Conservation (phyloP, 2,888 invertebrate genomes). For the Scelioninae gen. 2 region DNA sequence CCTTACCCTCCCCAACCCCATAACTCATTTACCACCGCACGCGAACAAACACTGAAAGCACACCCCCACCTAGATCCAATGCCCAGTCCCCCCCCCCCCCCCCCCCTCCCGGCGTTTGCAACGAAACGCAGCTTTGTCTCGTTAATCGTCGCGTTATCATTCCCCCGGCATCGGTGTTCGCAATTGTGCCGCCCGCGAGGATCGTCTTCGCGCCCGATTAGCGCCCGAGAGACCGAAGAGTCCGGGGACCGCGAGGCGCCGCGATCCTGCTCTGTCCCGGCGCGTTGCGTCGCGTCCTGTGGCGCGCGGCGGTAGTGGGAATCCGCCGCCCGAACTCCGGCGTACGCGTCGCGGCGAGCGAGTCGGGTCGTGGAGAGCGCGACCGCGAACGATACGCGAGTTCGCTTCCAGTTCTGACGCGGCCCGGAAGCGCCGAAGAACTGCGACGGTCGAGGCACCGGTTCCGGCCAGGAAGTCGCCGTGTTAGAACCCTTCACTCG, state of each 20-base stretch:
- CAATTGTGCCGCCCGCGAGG: conserved; percentile 5
- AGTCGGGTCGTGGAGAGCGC: conserved; percentile 52
- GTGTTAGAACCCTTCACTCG: too few species aligned
- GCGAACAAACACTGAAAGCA: too few species aligned
- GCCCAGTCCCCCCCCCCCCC: too few species aligned
- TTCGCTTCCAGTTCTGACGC: conserved; percentile 45
- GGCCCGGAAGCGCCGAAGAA: conserved; percentile 40
- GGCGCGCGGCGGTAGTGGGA: conserved; percentile 48
- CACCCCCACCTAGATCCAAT: too few species aligned
- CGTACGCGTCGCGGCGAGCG: conserved; percentile 48
- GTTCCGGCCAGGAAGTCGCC: conserved; percentile 17
- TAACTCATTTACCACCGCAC: too few species aligned
- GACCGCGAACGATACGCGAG: conserved; percentile 47
- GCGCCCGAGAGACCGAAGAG: conserved; percentile 27
- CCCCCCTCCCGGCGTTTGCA: neutral
- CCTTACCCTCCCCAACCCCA: too few species aligned
- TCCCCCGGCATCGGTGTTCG: neutral
- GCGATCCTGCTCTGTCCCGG: conserved; percentile 35
- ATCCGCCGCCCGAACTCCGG: conserved; percentile 53
- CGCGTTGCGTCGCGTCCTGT: conserved; percentile 50
- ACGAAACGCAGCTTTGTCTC: neutral
- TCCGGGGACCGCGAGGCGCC: conserved; percentile 29
- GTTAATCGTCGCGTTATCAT: conserved; percentile 6
- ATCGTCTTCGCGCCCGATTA: conserved; percentile 22
- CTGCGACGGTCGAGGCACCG: conserved; percentile 8